Evolutionary conservation across 2,797 vertebrate genomes (phyloP), one percentile per base, ranked within the genome.

Genomic region (Diglossa cyanea): DNA sequence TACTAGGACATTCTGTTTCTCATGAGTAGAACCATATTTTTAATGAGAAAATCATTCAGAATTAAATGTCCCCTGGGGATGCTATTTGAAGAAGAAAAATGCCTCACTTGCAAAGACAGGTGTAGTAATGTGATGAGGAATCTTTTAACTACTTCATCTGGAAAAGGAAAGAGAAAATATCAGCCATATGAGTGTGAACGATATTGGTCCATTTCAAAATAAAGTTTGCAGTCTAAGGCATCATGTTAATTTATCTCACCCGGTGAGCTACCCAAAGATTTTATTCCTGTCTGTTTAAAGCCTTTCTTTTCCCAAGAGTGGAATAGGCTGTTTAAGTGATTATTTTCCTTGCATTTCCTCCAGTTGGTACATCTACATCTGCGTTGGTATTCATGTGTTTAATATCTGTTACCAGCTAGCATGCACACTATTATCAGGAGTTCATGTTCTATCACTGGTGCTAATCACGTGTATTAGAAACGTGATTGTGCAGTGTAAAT

Each of bases 21-120:
- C 55, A 47, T 78, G 94, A 72, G 15, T 18, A 76, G 62, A 91
- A 87, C 53, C 58, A 39, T 81, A 73, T 60, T 96, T 86, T 90
- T 94, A 96, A 96, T 78, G 82, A 89, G 79, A 93, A 96, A 93
- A 93, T 94, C 53, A 61, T 55, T 71, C 63, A 79, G 53, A 94
- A 94, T 94, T 95, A 93, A 92, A 85, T 85, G 80, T 82, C 71
- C 79, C 94, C 65, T 81, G 81, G 63, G 70, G 86, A 88, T 53
- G 66, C 58, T 71, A 53, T 66, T 72, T 94, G 67, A 91, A 67
- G 55, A 93, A 91, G 90, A 88, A 82, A 96, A 96, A 83, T 28
- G 30, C 70, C 63, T 93, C 47, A 44, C 79, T 95, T 91, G 33
- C 47, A 60, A 66, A 93, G 91, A 94, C 75, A 95, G 85, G 82